A percentile compares a stretch with the other conserved stretches of the same genome.
phyloP scores from a whole-genome alignment of 2,113 vertebrate genomes.

The Irena cyanogastra region DNA sequence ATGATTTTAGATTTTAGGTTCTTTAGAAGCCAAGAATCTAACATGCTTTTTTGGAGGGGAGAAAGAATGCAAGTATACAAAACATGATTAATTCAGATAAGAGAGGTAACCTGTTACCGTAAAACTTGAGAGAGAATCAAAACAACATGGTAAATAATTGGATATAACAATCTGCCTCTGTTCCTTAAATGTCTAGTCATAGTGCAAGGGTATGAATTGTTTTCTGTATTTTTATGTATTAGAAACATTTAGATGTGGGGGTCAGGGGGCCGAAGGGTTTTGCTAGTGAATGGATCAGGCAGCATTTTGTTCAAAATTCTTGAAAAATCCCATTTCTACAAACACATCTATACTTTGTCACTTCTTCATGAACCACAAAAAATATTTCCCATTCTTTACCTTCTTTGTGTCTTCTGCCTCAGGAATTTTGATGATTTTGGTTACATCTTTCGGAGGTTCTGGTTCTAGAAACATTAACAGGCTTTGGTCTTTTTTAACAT shows the following conservation, averaged over 20 bases:
- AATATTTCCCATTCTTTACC: conserved; percentile 16
- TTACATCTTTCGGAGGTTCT: neutral
- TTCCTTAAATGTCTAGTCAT: neutral
- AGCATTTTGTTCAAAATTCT: neutral
- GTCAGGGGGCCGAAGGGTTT: accelerated
- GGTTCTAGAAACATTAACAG: neutral
- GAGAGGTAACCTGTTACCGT: neutral
- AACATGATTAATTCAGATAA: neutral
- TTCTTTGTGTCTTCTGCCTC: neutral
- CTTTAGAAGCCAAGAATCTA: neutral
- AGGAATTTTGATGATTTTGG: neutral
- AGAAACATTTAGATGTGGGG: neutral
- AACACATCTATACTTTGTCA: neutral
- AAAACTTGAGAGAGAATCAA: neutral
- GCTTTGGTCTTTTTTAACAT: neutral
- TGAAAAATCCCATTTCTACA: neutral
- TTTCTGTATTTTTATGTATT: neutral
- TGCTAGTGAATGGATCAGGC: neutral
- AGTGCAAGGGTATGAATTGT: neutral
- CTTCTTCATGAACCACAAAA: neutral
- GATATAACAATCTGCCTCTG: neutral
- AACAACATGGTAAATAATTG: neutral
- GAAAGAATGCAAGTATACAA: neutral
- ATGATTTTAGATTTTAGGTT: neutral
- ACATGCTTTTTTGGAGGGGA: neutral